phyloP scores from a whole-genome alignment of 2,113 vertebrate genomes.

The Rallus limicola region DNA sequence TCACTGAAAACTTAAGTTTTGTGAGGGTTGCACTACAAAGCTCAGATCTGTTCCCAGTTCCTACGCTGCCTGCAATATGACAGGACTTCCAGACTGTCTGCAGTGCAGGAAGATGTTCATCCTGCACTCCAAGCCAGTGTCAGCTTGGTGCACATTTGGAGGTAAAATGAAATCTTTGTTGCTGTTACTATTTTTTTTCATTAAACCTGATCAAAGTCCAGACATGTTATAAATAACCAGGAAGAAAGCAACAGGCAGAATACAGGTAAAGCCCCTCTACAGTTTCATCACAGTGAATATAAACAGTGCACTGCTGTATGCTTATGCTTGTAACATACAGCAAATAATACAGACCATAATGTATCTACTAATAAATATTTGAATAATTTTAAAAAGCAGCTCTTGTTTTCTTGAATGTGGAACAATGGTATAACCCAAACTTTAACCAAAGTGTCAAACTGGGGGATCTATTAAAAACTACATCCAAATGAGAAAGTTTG shows the following conservation, averaged over 20 bases:
- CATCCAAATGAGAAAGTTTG: not conserved
- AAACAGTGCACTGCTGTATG: not conserved
- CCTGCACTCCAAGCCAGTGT: not conserved
- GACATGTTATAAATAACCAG: not conserved
- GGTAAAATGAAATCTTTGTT: not conserved
- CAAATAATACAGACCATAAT: not conserved
- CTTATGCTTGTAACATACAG: not conserved
- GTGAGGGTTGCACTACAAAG: not conserved
- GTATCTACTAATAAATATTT: not conserved
- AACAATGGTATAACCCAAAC: not conserved
- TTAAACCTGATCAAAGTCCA: not conserved
- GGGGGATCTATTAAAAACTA: not conserved
- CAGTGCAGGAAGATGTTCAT: not conserved
- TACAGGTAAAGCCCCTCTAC: not conserved
- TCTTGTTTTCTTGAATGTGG: not conserved
- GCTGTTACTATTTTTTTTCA: not conserved
- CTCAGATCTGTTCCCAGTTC: not conserved
- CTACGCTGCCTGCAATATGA: not conserved
- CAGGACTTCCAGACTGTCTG: not conserved
- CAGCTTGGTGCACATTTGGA: not conserved
- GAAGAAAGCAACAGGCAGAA: not conserved
- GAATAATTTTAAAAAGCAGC: not conserved
- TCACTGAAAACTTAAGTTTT: not conserved
- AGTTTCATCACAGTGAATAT: not conserved
- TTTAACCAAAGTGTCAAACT: not conserved